These are phyloP conservation scores for Esox niger DNA, from an alignment of 2,113 vertebrate species.

Conservation along the genomic window DNA sequence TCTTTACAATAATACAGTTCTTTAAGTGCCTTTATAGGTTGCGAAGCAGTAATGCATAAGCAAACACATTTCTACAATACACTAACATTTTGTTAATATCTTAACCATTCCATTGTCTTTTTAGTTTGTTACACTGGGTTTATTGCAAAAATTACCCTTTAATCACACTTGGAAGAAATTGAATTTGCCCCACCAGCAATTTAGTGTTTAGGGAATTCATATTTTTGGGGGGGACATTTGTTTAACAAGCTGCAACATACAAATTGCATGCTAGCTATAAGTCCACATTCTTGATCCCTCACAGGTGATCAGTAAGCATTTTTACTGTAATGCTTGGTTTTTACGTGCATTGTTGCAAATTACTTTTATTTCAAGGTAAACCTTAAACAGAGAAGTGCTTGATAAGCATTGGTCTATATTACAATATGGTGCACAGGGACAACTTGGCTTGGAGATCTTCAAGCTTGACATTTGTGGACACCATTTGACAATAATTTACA, in stretches of 20 bases:
- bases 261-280: constrained; percentile 32
- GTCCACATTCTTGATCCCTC: constrained; percentile 28
- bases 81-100: constrained; percentile 40
- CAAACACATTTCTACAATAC: constrained; percentile 49
- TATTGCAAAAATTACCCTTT: constrained; percentile 19
- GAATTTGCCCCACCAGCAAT: constrained; percentile 5
- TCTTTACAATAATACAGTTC: constrained; percentile 51
- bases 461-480: constrained; percentile 9
- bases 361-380: constrained; percentile 21
- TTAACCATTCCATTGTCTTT: too few relatives aligned
- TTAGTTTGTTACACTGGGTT: constrained; percentile 26
- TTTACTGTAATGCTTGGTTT: constrained; percentile 51
- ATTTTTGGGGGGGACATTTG: not conserved
- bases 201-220: not conserved
- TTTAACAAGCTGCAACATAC: constrained; percentile 40
- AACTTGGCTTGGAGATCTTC: constrained; percentile 13
- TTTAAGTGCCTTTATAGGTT: constrained; percentile 52
- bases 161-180: constrained; percentile 25
- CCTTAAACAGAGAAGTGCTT: constrained; percentile 50
- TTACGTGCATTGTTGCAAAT: constrained; percentile 60
- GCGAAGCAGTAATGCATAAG: constrained; percentile 60
- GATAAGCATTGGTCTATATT: constrained; percentile 35
- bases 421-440: constrained; percentile 53
- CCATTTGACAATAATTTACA: not conserved
- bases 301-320: constrained; percentile 49